Conservation (phyloP, 1,140 invertebrate genomes). For the Hestina assimilis region DNA sequence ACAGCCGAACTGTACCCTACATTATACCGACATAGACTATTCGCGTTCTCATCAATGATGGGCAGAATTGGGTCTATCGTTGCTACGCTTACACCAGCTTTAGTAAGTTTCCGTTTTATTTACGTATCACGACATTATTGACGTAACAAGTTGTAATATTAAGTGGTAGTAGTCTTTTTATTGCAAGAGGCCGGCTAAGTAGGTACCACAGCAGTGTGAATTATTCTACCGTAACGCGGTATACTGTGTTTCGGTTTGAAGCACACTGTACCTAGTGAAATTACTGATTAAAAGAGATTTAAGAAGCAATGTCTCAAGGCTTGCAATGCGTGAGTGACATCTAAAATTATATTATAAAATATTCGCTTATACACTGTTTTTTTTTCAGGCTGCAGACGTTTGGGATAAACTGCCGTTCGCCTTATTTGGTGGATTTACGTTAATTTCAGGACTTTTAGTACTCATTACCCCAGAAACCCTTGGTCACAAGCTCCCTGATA, state of each 20-base stretch:
- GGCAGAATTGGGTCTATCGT: constrained; percentile 85
- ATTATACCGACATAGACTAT: constrained; percentile 80
- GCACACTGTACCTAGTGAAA: too few relatives aligned
- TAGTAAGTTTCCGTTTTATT: constrained; percentile 32
- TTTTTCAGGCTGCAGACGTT: constrained; percentile 33
- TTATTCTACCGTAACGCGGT: neutral
- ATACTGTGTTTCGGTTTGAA: too few relatives aligned
- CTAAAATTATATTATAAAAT: neutral
- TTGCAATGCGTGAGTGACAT: neutral
- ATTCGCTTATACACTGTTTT: neutral
- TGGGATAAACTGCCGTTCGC: constrained; percentile 79
- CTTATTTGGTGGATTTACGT: constrained; percentile 81
- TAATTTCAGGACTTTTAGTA: constrained; percentile 79
- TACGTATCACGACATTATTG: neutral
- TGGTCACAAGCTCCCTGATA: constrained; percentile 82
- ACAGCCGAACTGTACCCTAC: constrained; percentile 86
- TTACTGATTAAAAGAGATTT: too few relatives aligned
- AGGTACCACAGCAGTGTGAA: too few relatives aligned
- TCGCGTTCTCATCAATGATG: constrained; percentile 85
- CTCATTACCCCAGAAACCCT: constrained; percentile 84
- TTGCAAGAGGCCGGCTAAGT: too few relatives aligned
- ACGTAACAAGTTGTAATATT: neutral
- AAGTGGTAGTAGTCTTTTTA: neutral
- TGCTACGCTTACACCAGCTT: constrained; percentile 83
- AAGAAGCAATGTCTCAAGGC: neutral